Conservation (phyloP, 2,113 vertebrate species). For the Passer domesticus region DNA sequence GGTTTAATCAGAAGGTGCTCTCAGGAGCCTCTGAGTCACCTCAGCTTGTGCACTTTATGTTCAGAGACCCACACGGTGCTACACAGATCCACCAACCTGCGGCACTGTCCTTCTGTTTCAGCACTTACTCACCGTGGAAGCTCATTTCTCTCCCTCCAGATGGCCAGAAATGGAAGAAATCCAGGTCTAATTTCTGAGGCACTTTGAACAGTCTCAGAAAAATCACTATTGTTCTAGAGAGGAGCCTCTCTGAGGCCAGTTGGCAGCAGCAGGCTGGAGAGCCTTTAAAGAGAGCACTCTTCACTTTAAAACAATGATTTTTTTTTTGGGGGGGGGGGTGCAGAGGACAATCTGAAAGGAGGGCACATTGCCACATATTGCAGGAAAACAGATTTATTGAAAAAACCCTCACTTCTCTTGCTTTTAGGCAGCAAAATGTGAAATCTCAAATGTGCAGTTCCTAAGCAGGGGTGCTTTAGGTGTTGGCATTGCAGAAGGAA, state of each 20-base stretch:
- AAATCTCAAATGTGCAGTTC: neutral
- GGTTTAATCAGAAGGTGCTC: neutral
- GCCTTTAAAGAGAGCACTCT: conserved; percentile 34
- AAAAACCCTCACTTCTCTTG: neutral
- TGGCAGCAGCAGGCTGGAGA: conserved; percentile 48
- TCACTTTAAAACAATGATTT: conserved; percentile 19
- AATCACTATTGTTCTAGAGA: conserved; percentile 59
- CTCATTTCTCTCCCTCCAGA: conserved; percentile 62
- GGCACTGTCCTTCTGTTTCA: conserved; percentile 34
- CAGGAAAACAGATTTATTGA: neutral
- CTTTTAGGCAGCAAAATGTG: neutral
- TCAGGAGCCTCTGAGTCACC: neutral
- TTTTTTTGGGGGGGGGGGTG: neutral
- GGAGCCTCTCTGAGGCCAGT: conserved; percentile 26
- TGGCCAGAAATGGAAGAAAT: conserved; percentile 61
- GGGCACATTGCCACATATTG: neutral
- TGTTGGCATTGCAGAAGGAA: neutral
- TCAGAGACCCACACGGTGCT: neutral
- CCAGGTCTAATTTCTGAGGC: conserved; percentile 65
- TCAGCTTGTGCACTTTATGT: neutral
- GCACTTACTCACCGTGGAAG: neutral
- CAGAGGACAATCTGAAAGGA: neutral
- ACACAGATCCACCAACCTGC: conserved; percentile 18
- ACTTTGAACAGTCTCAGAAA: conserved; percentile 50
- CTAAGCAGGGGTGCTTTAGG: neutral